Evolutionary conservation across 1,140 invertebrate species (phyloP).

Genomic region (Scaptomyza montana): DNA sequence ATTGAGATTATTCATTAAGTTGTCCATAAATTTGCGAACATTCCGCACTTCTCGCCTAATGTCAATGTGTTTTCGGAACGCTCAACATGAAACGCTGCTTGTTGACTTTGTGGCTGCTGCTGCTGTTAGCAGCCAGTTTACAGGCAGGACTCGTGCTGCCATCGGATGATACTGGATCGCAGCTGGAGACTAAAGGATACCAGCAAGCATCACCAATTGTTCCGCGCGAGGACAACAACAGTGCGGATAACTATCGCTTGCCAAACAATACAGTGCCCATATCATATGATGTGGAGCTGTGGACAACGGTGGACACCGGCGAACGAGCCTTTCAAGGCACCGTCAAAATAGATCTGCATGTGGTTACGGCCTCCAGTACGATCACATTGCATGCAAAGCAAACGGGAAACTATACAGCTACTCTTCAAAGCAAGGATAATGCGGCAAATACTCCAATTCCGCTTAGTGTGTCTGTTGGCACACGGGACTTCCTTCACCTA

Average conservation of each 20-base stretch:
- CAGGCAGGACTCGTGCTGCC: slow-evolving; percentile 46
- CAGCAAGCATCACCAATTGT: neutral
- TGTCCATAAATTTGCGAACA: slow-evolving; percentile 55
- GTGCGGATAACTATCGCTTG: slow-evolving; percentile 85
- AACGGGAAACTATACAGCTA: slow-evolving; percentile 49
- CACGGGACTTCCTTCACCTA: slow-evolving; percentile 71
- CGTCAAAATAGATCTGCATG: slow-evolving; percentile 85
- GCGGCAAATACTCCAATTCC: slow-evolving; percentile 3
- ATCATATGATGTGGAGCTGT: slow-evolving; percentile 87
- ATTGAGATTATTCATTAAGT: slow-evolving; percentile 59
- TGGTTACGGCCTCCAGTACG: slow-evolving; percentile 63
- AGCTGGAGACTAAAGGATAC: slow-evolving; percentile 61
- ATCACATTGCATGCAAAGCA: slow-evolving; percentile 85
- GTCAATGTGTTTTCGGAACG: slow-evolving; percentile 85
- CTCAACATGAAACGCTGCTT: slow-evolving; percentile 86
- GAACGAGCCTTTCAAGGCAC: slow-evolving; percentile 85
- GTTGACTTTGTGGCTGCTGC: slow-evolving; percentile 39
- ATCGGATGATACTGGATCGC: slow-evolving; percentile 17
- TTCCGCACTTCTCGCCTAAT: slow-evolving; percentile 20
- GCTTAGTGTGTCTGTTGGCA: slow-evolving; percentile 1
- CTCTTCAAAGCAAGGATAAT: slow-evolving; percentile 44
- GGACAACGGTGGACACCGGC: slow-evolving; percentile 86
- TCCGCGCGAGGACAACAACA: slow-evolving; percentile 59
- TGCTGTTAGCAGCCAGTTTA: slow-evolving; percentile 45
- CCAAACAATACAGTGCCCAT: slow-evolving; percentile 85